Base-by-base conservation (phyloP, 2,113 vertebrate genomes). In the Gavialis gangeticus region DNA sequence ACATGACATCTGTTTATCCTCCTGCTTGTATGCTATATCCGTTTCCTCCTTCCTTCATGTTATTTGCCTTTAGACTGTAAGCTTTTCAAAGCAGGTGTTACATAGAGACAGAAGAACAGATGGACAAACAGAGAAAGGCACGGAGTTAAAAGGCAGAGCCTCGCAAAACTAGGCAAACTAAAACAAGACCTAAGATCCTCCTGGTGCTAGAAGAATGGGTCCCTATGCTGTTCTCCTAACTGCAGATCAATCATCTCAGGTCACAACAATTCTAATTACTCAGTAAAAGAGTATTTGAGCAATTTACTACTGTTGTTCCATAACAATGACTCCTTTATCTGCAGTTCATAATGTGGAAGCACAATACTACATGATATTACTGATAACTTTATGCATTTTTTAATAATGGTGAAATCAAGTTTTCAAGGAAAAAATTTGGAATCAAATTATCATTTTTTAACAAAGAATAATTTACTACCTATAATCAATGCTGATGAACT, bases 41-140 rank as follows among this genome's bases (percentile, higher is more conserved):
- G 64, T 88, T 95, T 95, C 93, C 95, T 92, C 85, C 90, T 95
- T 69, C 92, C 89, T 91, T 82, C 90, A 77, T 89, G 87, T 91
- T 96, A 94, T 96, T 96, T 95, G 87, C 95, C 95, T 95, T 96
- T 86, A 82, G 95, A 97, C 93, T 94, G 93, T 79, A 79, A 94
- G 85, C 85, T 93, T 24, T 0, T 95, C 79, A 89, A 77, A 96
- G 92, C 90, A 96, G 95, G 96, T 94, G 94, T 93, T 94, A 92
- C 75, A 59, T 85, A 75, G 78, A 79, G 89, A 93, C 93, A 94
- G 55, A 93, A 94, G 91, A 90, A 75, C 78, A 96, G 95, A 93
- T 59, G 69, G 55, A 93, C 69, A 93, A 69, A 19, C 12, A 58
- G 7, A 59, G 63, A 57, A 19, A 62, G 46, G 67, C 82, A n/a